Conservation (phyloP, 1,140 invertebrate genomes). For the Lucilia sericata region DNA sequence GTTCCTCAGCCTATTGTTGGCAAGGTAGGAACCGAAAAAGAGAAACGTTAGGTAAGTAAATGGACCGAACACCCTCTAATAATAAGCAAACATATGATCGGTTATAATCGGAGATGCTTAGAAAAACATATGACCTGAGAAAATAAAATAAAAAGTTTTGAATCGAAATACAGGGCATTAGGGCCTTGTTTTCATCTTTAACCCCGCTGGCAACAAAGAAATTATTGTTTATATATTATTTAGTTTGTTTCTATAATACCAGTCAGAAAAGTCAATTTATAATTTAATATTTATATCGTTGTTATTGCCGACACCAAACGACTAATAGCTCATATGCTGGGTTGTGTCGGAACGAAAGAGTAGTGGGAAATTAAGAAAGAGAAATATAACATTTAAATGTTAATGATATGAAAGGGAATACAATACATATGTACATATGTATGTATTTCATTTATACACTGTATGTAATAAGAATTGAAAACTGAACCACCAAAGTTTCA, state of each 20-base stretch:
- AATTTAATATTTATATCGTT: not conserved
- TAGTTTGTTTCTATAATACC: not conserved
- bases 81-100: no score
- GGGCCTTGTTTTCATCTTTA: no score
- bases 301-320: not conserved
- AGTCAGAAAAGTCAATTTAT: not conserved
- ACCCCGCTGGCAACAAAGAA: not conserved
- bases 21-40: no score
- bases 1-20: no score
- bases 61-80: no score
- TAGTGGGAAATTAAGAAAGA: not conserved
- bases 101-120: no score
- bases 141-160: no score
- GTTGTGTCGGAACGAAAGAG: not conserved
- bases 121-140: no score
- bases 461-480: no score
- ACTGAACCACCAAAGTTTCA: not conserved
- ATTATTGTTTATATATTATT: not conserved
- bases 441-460: no score
- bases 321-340: not conserved
- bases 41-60: no score
- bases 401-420: constrained; percentile 3
- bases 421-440: not conserved
- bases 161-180: no score
- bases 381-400: not conserved